A percentile compares a stretch with the other conserved stretches of the same genome.
phyloP scores from a whole-genome alignment of 2,113 vertebrate genomes.

The Plectropomus leopardus region DNA sequence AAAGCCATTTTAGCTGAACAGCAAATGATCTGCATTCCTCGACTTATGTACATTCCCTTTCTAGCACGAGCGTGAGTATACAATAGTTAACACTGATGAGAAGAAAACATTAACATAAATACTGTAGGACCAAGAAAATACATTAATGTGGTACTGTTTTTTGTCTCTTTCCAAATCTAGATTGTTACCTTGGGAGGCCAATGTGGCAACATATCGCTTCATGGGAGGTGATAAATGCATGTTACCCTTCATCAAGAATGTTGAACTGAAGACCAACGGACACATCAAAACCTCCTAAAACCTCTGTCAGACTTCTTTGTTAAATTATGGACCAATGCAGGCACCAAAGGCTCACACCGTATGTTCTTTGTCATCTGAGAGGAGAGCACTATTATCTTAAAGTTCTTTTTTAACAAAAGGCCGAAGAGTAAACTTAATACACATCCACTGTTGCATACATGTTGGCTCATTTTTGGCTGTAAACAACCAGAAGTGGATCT shows the following conservation, averaged over 20 bases:
- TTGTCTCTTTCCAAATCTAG: slow-evolving; percentile 45
- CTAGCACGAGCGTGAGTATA: slow-evolving; percentile 75
- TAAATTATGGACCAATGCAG: neutral
- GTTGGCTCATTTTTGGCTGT: neutral
- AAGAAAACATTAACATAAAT: neutral
- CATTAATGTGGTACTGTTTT: neutral
- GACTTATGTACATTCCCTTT: slow-evolving; percentile 74
- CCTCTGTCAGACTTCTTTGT: neutral
- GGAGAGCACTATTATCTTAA: neutral
- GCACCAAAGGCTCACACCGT: slow-evolving; percentile 28
- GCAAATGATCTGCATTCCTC: slow-evolving; percentile 76
- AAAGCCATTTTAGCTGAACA: slow-evolving; percentile 78
- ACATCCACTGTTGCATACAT: neutral
- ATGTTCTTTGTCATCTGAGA: slow-evolving; percentile 6
- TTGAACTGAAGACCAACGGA: slow-evolving; percentile 65
- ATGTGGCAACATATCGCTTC: slow-evolving; percentile 79
- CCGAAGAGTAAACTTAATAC: neutral
- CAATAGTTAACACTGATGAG: neutral
- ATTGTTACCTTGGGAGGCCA: slow-evolving; percentile 80
- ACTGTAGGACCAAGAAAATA: neutral
- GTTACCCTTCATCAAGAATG: slow-evolving; percentile 81
- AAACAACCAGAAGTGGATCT: neutral
- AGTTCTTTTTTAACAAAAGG: neutral
- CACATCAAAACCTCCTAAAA: slow-evolving; percentile 50
- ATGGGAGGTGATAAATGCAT: slow-evolving; percentile 84